Conservation (phyloP, 2,888 invertebrate genomes). For the Spilosoma lubricipeda region DNA sequence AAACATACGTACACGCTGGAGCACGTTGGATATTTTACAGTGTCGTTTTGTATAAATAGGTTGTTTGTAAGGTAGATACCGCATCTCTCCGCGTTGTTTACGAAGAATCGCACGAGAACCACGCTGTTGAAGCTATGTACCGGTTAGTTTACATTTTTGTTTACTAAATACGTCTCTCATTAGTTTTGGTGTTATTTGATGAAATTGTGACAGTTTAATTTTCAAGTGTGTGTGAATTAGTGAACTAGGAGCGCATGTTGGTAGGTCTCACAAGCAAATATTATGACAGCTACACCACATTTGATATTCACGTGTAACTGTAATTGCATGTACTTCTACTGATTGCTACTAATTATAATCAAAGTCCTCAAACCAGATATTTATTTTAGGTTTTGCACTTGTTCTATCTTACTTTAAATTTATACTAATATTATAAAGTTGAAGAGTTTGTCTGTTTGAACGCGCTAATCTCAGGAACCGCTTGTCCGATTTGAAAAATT, state of each 20-base stretch:
- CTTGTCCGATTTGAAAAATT: too few species aligned
- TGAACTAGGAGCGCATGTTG: background rate
- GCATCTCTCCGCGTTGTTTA: constrained; percentile 61
- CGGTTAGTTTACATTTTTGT: constrained; percentile 73
- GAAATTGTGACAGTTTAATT: constrained; percentile 13
- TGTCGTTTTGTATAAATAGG: constrained; percentile 70
- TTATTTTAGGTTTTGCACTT: too few species aligned
- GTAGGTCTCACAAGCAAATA: background rate
- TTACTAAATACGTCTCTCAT: constrained; percentile 39
- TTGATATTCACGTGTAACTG: background rate
- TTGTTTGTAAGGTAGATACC: constrained; percentile 71
- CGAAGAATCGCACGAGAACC: constrained; percentile 58
- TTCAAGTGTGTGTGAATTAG: constrained; percentile 1
- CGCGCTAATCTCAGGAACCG: too few species aligned
- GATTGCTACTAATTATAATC: too few species aligned
- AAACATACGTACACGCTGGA: constrained; percentile 49
- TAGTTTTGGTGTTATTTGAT: constrained; percentile 13
- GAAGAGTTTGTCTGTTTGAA: too few species aligned
- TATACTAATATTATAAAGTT: too few species aligned
- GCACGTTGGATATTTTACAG: constrained; percentile 45
- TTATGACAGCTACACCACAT: background rate
- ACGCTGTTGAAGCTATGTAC: constrained; percentile 66
- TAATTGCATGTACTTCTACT: background rate
- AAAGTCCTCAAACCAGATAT: too few species aligned
- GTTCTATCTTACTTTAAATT: too few species aligned